phyloP scores from a whole-genome alignment of 2,113 vertebrate genomes.

The Piliocolobus tephrosceles region DNA sequence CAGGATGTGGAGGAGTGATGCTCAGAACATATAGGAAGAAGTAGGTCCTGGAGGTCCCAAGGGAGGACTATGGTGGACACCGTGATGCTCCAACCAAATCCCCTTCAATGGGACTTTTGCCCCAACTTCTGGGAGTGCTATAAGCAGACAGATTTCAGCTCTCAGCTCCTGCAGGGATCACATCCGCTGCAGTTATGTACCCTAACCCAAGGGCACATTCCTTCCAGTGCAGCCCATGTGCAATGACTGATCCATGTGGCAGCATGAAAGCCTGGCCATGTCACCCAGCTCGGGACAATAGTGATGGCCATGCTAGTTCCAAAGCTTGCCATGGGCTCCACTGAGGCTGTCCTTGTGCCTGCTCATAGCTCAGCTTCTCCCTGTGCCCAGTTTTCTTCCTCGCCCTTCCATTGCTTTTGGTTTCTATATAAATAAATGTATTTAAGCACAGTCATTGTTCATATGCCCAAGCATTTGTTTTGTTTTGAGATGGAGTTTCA shows the following conservation, averaged over 20 bases:
- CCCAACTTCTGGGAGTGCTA: not conserved
- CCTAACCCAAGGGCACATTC: not conserved
- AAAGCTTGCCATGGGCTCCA: not conserved
- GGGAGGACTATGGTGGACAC: not conserved
- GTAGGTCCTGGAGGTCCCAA: not conserved
- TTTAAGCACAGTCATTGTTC: not conserved
- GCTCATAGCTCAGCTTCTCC: not conserved
- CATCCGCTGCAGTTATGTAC: not conserved
- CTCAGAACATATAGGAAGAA: not conserved
- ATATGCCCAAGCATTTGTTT: not conserved
- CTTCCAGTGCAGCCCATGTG: accelerated
- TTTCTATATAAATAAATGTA: not conserved
- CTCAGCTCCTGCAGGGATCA: not conserved
- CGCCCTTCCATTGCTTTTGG: not conserved
- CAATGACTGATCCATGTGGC: accelerated
- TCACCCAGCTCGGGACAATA: not conserved
- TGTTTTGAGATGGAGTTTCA: not conserved
- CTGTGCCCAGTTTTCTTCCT: not conserved
- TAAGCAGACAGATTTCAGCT: not conserved
- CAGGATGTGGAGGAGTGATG: accelerated
- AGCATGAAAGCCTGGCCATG: not conserved
- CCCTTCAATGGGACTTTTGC: not conserved
- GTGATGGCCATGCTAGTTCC: not conserved
- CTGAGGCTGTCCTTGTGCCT: not conserved
- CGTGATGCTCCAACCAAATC: not conserved